These are phyloP conservation scores for Laothoe populi DNA, from an alignment of 2,888 invertebrate species.

Conservation along the genomic window DNA sequence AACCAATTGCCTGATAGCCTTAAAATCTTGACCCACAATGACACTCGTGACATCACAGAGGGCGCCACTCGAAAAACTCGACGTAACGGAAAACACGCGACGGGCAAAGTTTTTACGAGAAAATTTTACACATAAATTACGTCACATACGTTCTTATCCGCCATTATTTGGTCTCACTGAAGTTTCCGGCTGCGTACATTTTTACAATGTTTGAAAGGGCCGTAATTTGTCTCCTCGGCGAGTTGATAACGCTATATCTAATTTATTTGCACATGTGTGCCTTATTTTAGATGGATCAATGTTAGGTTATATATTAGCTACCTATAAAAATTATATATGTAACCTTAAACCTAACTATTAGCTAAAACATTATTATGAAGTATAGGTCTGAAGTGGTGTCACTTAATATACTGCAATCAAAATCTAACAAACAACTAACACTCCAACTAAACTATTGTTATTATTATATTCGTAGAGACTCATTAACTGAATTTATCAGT, in stretches of 20 bases:
- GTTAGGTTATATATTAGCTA: background rate
- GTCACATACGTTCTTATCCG: constrained; percentile 73
- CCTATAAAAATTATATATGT: too few relatives aligned
- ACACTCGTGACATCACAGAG: constrained; percentile 53
- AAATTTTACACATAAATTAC: constrained; percentile 78
- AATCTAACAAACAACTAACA: too few relatives aligned
- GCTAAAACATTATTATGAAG: too few relatives aligned
- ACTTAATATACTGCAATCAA: too few relatives aligned
- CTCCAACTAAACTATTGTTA: too few relatives aligned
- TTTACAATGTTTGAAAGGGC: constrained; percentile 68
- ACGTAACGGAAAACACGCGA: constrained; percentile 56
- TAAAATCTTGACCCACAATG: constrained; percentile 64
- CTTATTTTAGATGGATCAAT: background rate
- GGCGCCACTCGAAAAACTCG: constrained; percentile 55
- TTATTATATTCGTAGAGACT: too few relatives aligned
- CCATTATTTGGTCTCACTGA: constrained; percentile 73
- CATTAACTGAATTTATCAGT: too few relatives aligned
- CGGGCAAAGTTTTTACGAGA: constrained; percentile 67
- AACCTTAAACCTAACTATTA: too few relatives aligned
- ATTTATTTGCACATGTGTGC: constrained; percentile 16
- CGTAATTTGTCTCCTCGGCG: constrained; percentile 62
- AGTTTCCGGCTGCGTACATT: constrained; percentile 67
- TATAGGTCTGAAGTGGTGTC: too few relatives aligned
- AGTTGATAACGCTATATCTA: constrained; percentile 35
- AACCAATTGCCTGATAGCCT: constrained; percentile 62